Evolutionary conservation across 2,797 vertebrate species (phyloP).

Genomic region (Sebastes vulpes): DNA sequence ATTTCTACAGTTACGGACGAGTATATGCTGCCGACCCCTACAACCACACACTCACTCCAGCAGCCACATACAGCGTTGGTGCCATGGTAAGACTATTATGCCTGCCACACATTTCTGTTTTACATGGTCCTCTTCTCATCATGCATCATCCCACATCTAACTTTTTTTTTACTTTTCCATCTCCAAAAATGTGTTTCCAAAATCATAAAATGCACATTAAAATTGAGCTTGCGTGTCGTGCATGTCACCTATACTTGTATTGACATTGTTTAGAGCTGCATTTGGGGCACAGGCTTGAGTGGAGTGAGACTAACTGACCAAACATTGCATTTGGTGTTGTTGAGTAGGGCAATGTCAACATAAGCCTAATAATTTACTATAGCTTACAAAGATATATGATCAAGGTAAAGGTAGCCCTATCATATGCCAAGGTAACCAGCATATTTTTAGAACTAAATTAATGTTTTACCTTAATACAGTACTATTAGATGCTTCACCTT

Average conservation of each 20-base stretch:
- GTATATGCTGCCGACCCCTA: constrained; percentile 99
- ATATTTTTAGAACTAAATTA: neutral
- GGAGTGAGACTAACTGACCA: neutral
- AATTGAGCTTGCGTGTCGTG: neutral
- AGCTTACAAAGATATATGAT: neutral
- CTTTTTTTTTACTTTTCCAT: neutral
- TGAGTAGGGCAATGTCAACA: neutral
- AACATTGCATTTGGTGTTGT: neutral
- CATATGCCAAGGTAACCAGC: neutral
- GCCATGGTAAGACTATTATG: constrained; percentile 91
- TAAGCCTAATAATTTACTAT: neutral
- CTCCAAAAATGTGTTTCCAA: neutral
- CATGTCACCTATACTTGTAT: neutral
- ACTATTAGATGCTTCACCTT: neutral
- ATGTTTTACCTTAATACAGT: neutral
- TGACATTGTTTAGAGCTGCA: neutral
- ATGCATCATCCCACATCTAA: neutral
- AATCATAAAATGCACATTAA: neutral
- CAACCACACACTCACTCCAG: constrained; percentile 98
- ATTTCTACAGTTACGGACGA: constrained; percentile 95
- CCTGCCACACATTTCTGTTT: neutral
- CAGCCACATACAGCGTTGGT: constrained; percentile 99
- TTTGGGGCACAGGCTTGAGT: neutral
- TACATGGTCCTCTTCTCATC: neutral
- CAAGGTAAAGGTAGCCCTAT: neutral